These are phyloP conservation scores for Galerucella calmariensis DNA, from an alignment of 2,888 invertebrate species.

Conservation along the genomic window DNA sequence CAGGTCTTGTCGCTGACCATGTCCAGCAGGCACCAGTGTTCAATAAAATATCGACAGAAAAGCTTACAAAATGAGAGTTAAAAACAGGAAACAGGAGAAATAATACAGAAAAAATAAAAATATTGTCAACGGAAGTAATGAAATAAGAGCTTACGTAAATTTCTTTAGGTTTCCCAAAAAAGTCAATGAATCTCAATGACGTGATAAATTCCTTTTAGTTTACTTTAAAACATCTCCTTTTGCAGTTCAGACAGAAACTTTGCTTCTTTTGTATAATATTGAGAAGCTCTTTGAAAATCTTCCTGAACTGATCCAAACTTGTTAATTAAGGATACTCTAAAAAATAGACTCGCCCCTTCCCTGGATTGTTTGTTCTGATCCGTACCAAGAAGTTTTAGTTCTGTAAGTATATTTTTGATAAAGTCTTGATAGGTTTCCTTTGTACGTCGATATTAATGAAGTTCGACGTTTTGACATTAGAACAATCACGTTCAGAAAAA, in stretches of 20 bases:
- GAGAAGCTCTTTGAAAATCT: conserved; percentile 41
- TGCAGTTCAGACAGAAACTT: conserved; percentile 44
- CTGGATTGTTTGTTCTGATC: conserved; percentile 42
- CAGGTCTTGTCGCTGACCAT: too few relatives aligned
- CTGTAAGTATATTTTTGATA: conserved; percentile 36
- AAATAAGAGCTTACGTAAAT: neutral
- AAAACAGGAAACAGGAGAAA: too few relatives aligned
- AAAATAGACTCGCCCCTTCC: conserved; percentile 33
- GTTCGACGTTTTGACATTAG: conserved; percentile 32
- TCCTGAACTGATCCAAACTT: conserved; percentile 49
- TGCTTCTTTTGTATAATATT: conserved; percentile 47
- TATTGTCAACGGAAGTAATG: neutral
- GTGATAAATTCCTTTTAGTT: conserved; percentile 55
- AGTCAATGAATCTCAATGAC: conserved; percentile 51
- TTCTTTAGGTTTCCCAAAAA: conserved; percentile 42
- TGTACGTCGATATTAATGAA: conserved; percentile 39
- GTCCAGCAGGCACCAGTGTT: too few relatives aligned
- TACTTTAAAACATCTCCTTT: conserved; percentile 51
- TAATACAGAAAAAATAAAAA: neutral
- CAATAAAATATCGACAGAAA: too few relatives aligned
- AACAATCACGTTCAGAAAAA: conserved; percentile 9
- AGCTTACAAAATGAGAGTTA: too few relatives aligned
- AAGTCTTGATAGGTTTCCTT: conserved; percentile 37
- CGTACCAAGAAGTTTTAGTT: conserved; percentile 46
- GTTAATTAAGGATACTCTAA: conserved; percentile 50